Base-by-base conservation (phyloP, 2,797 vertebrate species). In the Pygocentrus nattereri region DNA sequence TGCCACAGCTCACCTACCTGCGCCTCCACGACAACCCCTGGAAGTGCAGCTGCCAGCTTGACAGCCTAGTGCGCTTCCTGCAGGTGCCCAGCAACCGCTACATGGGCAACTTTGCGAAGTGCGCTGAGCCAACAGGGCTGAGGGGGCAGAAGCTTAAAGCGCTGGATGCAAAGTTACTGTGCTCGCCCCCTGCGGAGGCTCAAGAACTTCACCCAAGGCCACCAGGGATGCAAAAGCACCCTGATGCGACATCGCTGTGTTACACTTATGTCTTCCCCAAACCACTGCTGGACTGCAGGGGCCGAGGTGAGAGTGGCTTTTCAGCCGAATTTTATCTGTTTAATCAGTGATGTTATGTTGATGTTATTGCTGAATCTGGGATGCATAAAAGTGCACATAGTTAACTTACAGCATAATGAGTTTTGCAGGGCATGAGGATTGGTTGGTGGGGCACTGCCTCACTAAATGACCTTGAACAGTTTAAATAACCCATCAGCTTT, bases 11-110 rank as follows among this genome's bases (percentile, higher is more conserved):
- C 78, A 93, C 90, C 89, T 97, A 99, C 92, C 93, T 99, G 83
- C 96, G 98, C 61, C 90, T 99, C 34, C 98, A 99, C 27, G 96
- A 96, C 90, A 99, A 99, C 89, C 98, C 98, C 27, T 99, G 98
- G 98, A 93, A 84, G 79, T 99, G 98, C 85, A 90, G 84, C 73
- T 99, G 98, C 88, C 88, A 94, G 59, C 85, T 98, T 80, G 97
- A 99, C 87, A 96, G 95, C 18, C 94, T 99, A 78, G 80, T 98
- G 82, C 92, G 93, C 25, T 96, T 95, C 91, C 88, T 99, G 81
- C 97, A 98, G 90, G 91, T 99, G 87, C 97, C 98, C 27, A 93
- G 96, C 87, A 97, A 97, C 87, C 95, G 96, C 64, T 96, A 99
- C 89, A 84, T 98, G 88, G 98, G 96, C 6, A 99, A 96, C 90